A percentile compares a stretch with the other conserved stretches of the same genome.
phyloP scores from a whole-genome alignment of 1,140 invertebrate genomes.

The Rhynchophorus ferrugineus region DNA sequence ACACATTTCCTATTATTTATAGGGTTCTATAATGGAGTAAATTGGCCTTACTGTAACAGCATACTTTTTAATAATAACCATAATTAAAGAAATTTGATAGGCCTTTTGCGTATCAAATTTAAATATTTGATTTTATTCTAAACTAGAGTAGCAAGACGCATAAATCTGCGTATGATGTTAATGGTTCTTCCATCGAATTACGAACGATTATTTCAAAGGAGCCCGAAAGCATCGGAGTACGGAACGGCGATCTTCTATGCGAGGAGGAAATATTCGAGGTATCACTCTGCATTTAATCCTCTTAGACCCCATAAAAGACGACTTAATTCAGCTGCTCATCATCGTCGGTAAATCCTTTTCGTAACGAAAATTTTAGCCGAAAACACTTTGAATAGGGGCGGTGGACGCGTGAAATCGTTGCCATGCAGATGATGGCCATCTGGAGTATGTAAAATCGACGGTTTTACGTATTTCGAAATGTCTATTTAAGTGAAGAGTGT shows the following conservation, averaged over 20 bases:
- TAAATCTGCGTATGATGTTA: background rate
- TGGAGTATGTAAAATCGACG: no score
- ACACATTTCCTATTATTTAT: no score
- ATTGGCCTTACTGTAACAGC: no score
- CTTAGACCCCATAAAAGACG: slow-evolving; percentile 19
- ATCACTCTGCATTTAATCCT: slow-evolving; percentile 25
- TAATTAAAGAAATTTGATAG: no score
- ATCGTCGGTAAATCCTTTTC: slow-evolving; percentile 18
- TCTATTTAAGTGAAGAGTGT: no score
- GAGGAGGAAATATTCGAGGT: slow-evolving; percentile 16
- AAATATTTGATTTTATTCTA: no score
- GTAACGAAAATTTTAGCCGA: slow-evolving; percentile 16
- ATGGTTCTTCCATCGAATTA: background rate
- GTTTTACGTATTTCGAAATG: no score
- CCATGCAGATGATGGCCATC: background rate
- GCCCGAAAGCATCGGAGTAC: background rate
- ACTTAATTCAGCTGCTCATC: slow-evolving; percentile 19
- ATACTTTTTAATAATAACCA: no score
- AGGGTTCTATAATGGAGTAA: no score
- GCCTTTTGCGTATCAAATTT: no score
- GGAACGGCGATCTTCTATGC: background rate
- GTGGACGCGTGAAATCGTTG: slow-evolving; percentile 6
- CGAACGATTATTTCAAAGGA: slow-evolving; percentile 4
- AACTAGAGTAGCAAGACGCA: no score
- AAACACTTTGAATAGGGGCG: slow-evolving; percentile 9